phyloP scores from a whole-genome alignment of 1,140 invertebrate species.

The Euglossa dilemma region DNA sequence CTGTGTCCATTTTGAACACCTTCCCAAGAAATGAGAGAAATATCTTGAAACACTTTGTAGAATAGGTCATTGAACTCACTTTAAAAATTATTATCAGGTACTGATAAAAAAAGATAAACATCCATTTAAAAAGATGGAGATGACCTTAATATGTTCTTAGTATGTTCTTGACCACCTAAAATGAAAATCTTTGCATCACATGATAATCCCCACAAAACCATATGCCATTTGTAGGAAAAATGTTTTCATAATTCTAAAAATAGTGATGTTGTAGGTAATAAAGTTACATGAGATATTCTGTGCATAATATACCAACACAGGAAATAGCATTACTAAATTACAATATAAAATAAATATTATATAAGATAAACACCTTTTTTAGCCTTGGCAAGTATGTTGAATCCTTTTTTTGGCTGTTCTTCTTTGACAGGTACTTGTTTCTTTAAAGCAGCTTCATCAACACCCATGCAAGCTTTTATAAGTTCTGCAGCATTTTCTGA shows the following conservation, averaged over 20 bases:
- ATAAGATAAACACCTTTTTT: slow-evolving; percentile 79
- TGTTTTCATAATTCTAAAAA: slow-evolving; percentile 9
- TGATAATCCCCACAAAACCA: slow-evolving; percentile 1
- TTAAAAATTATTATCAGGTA: slow-evolving; percentile 20
- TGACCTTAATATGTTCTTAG: slow-evolving; percentile 24
- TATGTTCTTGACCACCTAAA: slow-evolving; percentile 23
- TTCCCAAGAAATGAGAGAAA: slow-evolving; percentile 18
- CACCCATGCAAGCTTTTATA: slow-evolving; percentile 87
- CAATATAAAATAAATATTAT: slow-evolving; percentile 38
- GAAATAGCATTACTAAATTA: slow-evolving; percentile 36
- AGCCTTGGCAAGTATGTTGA: slow-evolving; percentile 79
- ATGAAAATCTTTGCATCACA: slow-evolving; percentile 25
- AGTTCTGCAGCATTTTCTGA: slow-evolving; percentile 87
- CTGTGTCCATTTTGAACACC: slow-evolving; percentile 7
- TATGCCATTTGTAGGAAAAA: slow-evolving; percentile 5
- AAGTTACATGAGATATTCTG: slow-evolving; percentile 25
- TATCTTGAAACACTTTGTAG: slow-evolving; percentile 20
- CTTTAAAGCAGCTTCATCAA: slow-evolving; percentile 83
- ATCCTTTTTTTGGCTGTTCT: slow-evolving; percentile 80
- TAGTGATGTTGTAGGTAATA: slow-evolving; percentile 22
- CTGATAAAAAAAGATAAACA: slow-evolving; percentile 17
- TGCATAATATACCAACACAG: slow-evolving; percentile 30
- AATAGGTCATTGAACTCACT: slow-evolving; percentile 31
- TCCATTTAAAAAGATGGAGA: slow-evolving; percentile 37
- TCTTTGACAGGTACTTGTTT: slow-evolving; percentile 80